phyloP scores from a whole-genome alignment of 2,797 vertebrate species.

The Okamejei kenojei region DNA sequence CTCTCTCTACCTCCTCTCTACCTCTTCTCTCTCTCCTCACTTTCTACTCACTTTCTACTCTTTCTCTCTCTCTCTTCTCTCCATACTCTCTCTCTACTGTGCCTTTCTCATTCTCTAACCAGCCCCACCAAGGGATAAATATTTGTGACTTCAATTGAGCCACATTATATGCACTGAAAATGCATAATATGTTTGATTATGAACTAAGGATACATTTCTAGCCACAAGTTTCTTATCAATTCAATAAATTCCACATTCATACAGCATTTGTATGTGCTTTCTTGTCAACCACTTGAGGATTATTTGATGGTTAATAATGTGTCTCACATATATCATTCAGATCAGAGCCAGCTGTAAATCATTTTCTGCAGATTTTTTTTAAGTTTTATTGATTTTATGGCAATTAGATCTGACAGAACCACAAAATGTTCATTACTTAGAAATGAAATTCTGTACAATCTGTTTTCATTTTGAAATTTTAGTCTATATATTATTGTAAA shows the following conservation, averaged over 20 bases:
- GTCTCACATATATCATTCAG: background rate
- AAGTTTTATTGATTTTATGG: background rate
- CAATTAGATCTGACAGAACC: background rate
- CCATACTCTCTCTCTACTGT: too few relatives aligned
- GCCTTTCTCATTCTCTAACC: too few relatives aligned
- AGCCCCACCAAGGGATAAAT: too few relatives aligned
- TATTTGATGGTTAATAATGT: background rate
- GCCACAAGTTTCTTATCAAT: background rate
- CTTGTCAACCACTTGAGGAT: background rate
- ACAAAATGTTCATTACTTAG: background rate
- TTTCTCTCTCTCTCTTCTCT: too few relatives aligned
- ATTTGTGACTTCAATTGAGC: too few relatives aligned
- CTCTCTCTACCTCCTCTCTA: too few relatives aligned
- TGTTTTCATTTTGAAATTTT: background rate
- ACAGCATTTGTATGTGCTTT: background rate
- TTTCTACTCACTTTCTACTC: too few relatives aligned
- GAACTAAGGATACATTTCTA: too few relatives aligned
- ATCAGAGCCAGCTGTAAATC: background rate
- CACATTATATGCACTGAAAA: too few relatives aligned
- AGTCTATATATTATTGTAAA: background rate
- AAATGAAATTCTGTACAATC: conserved; percentile 23
- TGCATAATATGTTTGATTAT: too few relatives aligned
- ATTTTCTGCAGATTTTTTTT: background rate
- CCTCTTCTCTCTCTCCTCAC: too few relatives aligned
- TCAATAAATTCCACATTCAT: background rate